phyloP scores from a whole-genome alignment of 1,140 invertebrate genomes.

The Drosophila pruinosa region DNA sequence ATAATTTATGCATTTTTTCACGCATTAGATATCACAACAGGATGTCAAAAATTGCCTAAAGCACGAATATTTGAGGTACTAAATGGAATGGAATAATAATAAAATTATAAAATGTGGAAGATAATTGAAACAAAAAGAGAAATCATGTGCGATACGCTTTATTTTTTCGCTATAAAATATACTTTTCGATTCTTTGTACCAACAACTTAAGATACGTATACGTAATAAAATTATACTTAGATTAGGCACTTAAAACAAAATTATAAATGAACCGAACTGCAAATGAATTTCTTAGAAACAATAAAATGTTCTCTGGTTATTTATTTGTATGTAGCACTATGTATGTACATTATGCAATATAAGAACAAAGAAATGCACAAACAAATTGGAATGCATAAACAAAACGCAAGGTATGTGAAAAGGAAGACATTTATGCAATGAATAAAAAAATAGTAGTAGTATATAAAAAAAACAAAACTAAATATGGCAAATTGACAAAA shows the following conservation, averaged over 20 bases:
- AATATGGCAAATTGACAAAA: conserved; percentile 72
- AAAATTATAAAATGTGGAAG: conserved; percentile 26
- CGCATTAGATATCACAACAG: conserved; percentile 73
- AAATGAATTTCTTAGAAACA: conserved; percentile 61
- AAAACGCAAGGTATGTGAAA: conserved; percentile 56
- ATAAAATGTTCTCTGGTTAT: conserved; percentile 50
- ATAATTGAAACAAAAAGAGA: conserved; percentile 39
- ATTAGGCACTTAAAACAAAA: conserved; percentile 63
- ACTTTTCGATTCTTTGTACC: conserved; percentile 75
- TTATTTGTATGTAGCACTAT: conserved; percentile 30
- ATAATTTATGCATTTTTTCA: conserved; percentile 43
- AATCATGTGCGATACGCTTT: conserved; percentile 75
- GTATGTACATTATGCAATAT: conserved; percentile 37
- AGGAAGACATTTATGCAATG: conserved; percentile 67
- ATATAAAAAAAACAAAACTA: conserved; percentile 37
- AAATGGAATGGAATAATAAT: conserved; percentile 18
- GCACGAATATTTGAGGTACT: conserved; percentile 61
- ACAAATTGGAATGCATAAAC: conserved; percentile 74
- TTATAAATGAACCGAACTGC: conserved; percentile 49
- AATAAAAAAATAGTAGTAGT: conserved; percentile 15
- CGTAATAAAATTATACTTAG: conserved; percentile 60
- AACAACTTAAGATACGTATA: conserved; percentile 72
- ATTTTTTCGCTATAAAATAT: conserved; percentile 62
- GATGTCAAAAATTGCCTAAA: conserved; percentile 70
- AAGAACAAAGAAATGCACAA: conserved; percentile 69